phyloP scores from a whole-genome alignment of 2,888 invertebrate species.

The Eupithecia vulgata region DNA sequence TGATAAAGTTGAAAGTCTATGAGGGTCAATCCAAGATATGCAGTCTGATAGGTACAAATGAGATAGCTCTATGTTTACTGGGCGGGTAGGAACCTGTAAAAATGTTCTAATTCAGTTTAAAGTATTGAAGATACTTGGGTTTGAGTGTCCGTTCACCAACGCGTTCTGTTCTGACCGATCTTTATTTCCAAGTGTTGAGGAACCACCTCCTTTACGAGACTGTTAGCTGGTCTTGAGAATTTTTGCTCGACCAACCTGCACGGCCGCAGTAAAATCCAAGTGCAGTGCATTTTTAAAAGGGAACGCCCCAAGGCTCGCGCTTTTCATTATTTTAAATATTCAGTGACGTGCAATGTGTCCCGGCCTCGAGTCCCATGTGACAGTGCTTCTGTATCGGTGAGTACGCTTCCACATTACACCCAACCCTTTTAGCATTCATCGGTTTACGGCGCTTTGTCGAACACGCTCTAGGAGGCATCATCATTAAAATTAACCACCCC shows the following conservation, averaged over 20 bases:
- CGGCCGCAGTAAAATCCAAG: slow-evolving; percentile 75
- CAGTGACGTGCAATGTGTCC: slow-evolving; percentile 76
- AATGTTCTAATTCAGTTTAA: slow-evolving; percentile 41
- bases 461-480: slow-evolving; percentile 52
- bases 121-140: slow-evolving; percentile 48
- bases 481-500: slow-evolving; percentile 71
- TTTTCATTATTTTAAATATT: slow-evolving; percentile 83
- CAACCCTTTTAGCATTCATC: slow-evolving; percentile 61
- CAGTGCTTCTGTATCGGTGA: slow-evolving; percentile 60
- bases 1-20: neutral
- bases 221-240: slow-evolving; percentile 70
- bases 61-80: slow-evolving; percentile 23
- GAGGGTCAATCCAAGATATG: neutral
- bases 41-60: slow-evolving; percentile 14
- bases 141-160: slow-evolving; percentile 54
- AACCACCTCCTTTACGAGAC: slow-evolving; percentile 76
- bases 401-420: slow-evolving; percentile 62
- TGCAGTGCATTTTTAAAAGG: slow-evolving; percentile 84
- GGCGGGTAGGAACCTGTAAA: slow-evolving; percentile 30
- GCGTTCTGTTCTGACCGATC: slow-evolving; percentile 55
- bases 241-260: slow-evolving; percentile 79
- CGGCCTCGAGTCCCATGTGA: slow-evolving; percentile 59
- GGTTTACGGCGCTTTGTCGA: slow-evolving; percentile 53
- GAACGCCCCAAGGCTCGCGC: slow-evolving; percentile 73
- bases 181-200: slow-evolving; percentile 61